Evolutionary conservation across 2,797 vertebrate genomes (phyloP).

Genomic region (Cygnus olor): DNA sequence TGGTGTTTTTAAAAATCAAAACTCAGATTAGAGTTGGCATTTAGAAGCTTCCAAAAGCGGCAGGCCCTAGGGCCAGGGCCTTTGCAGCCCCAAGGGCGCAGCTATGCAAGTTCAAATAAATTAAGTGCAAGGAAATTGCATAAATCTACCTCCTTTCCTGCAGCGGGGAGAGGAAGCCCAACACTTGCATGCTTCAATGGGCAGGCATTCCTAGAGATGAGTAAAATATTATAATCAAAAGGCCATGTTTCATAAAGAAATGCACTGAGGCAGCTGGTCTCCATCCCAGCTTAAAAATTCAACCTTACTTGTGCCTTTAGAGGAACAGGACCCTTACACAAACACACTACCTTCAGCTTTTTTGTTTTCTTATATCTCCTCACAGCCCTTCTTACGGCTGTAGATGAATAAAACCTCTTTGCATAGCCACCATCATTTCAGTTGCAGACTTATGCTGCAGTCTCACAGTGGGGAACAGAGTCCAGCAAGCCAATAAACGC

Average conservation of each 20-base stretch:
- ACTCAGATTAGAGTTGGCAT: constrained; percentile 18
- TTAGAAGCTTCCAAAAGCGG: constrained; percentile 28
- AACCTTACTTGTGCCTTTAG: background rate
- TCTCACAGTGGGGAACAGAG: background rate
- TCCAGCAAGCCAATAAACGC: background rate
- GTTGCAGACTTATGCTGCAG: background rate
- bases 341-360: fast-evolving
- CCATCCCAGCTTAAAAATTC: background rate
- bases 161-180: background rate
- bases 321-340: background rate
- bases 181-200: constrained; percentile 1
- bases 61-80: constrained; percentile 2
- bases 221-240: constrained; percentile 18
- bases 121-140: constrained; percentile 25
- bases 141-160: background rate
- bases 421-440: background rate
- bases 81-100: background rate
- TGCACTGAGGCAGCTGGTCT: background rate
- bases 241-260: background rate
- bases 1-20: constrained; percentile 6
- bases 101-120: constrained; percentile 31
- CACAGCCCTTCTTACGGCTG: background rate
- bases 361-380: background rate
- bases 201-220: background rate
- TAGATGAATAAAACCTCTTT: background rate